Evolutionary conservation across 2,888 invertebrate genomes (phyloP), one percentile per base, ranked within the genome.

Genomic region (Cantharis lateralis): DNA sequence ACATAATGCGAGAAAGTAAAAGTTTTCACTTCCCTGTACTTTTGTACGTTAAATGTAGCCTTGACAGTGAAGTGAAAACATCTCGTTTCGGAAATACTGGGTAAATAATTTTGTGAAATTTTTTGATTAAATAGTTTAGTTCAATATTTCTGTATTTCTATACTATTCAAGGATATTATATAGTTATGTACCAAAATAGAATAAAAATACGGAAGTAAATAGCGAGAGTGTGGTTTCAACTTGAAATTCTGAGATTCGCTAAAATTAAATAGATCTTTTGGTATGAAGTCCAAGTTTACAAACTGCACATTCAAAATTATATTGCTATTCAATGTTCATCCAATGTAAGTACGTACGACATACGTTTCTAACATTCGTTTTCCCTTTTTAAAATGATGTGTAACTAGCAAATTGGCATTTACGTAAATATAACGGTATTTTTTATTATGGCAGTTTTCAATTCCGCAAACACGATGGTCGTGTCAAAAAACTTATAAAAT

Each of bases 401-500:
- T 66, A 66, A 66, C n/a, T n/a, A n/a, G 5, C n/a, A 7, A 9
- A 48, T 48, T n/a, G 48, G n/a, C 9, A 7, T 48, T 48, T 48
- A 48, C 48, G 48, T 48, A 48, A 48, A 48, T 7, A 48, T 48
- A 48, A n/a, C 48, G 48, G 48, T 9, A 48, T 13, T 48, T 5
- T 18, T 2, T 18, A 2, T 18, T n/a, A 48, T 7, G n/a, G 16
- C 26, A 28, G 10, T 28, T 64, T 18, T 18, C n/a, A 64, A 74
- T 71, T 74, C 73, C 78, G 74, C 73, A 11, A 15, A 62, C 70
- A 63, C 48, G 66, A 72, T 78, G 78, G 78, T 78, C 78, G 78
- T 80, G 80, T 76, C 77, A 78, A 79, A 80, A 69, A 74, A 66
- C 73, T 78, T 74, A 71, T 75, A 72, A 75, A 75, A 79, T 79